A percentile compares a stretch with the other conserved stretches of the same genome.
Evolutionary conservation across 2,888 invertebrate species (phyloP).

Genomic region (Julus scanicus): DNA sequence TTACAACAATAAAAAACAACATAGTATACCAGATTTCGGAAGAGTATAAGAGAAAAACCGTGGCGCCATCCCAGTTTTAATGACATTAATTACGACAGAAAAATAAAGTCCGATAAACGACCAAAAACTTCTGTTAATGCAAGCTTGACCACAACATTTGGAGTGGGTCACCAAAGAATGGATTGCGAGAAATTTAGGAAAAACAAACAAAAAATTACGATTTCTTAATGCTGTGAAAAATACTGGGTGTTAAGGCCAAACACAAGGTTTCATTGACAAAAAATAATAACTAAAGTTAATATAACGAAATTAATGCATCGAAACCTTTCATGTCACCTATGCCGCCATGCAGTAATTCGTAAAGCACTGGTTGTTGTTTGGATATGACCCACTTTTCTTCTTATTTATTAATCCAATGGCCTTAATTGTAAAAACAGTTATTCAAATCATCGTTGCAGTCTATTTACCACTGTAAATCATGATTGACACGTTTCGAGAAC

Average conservation of each 20-base stretch:
- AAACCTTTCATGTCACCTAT: constrained; percentile 10
- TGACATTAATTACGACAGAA: not conserved
- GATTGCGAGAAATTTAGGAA: not conserved
- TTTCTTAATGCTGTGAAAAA: not conserved
- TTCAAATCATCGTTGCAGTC: constrained; percentile 18
- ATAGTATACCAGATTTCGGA: not conserved
- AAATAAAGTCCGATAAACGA: not conserved
- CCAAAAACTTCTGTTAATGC: not conserved
- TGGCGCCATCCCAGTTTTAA: not conserved
- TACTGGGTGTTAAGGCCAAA: not conserved
- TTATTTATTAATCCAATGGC: not conserved
- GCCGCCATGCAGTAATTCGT: not conserved
- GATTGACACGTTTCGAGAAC: not conserved
- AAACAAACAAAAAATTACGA: not conserved
- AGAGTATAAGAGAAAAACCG: not conserved
- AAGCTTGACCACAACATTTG: not conserved
- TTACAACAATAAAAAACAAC: not conserved
- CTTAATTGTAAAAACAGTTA: not conserved
- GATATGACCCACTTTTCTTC: not conserved
- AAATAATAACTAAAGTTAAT: not conserved
- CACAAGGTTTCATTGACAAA: not conserved
- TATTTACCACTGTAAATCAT: not conserved
- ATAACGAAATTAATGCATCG: not conserved
- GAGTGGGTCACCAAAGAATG: not conserved
- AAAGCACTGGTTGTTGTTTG: not conserved